Conservation (phyloP, 2,797 vertebrate genomes). For the Adelosebastes latens region DNA sequence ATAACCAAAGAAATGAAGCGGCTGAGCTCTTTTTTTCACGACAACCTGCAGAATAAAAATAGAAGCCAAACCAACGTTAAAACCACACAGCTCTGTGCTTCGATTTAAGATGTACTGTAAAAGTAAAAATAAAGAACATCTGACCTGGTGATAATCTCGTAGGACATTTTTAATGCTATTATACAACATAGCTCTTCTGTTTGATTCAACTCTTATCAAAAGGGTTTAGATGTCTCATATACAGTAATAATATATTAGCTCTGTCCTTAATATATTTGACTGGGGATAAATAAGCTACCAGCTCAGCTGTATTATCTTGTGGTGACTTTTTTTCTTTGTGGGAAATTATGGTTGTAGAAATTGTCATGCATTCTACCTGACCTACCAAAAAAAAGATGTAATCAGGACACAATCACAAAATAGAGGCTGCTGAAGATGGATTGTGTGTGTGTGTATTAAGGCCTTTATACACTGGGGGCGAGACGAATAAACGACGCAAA, state of each 20-base stretch:
- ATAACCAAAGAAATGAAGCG: constrained; percentile 30
- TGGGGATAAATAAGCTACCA: not conserved
- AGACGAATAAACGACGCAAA: too few relatives aligned
- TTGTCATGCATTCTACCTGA: not conserved
- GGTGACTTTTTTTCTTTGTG: not conserved
- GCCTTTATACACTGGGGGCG: not conserved
- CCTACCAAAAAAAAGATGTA: not conserved
- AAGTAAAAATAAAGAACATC: not conserved
- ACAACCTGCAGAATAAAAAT: constrained; percentile 36
- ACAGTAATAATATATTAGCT: not conserved
- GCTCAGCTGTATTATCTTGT: not conserved
- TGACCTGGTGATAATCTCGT: not conserved
- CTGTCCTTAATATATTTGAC: not conserved
- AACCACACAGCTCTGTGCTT: constrained; percentile 6
- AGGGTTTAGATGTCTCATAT: not conserved
- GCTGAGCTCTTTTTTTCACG: constrained; percentile 20
- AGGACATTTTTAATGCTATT: not conserved
- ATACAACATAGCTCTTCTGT: not conserved
- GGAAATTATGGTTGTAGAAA: not conserved
- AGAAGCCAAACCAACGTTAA: constrained; percentile 7
- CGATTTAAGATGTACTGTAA: not conserved
- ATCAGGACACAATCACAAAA: not conserved
- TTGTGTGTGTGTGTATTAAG: not conserved
- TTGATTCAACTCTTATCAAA: not conserved
- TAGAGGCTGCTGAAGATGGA: not conserved